Conservation (phyloP, 2,888 invertebrate genomes). For the Dynastes hyllus region DNA sequence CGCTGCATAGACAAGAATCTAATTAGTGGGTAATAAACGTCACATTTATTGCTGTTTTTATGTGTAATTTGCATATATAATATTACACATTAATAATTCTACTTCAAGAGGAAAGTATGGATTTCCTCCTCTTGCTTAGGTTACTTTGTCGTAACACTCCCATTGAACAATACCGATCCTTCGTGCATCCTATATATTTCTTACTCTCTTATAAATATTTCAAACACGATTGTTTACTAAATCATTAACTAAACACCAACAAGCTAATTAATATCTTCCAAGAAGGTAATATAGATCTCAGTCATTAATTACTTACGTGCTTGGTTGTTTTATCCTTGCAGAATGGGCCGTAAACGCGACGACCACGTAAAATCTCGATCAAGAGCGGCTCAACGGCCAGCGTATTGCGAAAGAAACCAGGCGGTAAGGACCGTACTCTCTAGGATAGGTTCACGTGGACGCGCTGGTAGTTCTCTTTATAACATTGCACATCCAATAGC, state of each 20-base stretch:
- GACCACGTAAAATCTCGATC: constrained; percentile 23
- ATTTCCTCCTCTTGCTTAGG: no score
- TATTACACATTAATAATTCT: no score
- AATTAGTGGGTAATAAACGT: no score
- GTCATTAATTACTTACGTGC: constrained; percentile 33
- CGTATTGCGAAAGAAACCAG: constrained; percentile 30
- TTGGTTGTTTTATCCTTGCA: constrained; percentile 10
- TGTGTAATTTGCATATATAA: no score
- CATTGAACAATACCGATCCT: no score
- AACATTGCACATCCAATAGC: constrained; percentile 57
- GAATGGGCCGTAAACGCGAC: constrained; percentile 33
- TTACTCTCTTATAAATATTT: background rate
- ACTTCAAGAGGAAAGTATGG: no score
- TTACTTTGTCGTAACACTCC: no score
- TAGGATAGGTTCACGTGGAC: constrained; percentile 34
- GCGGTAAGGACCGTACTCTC: constrained; percentile 23
- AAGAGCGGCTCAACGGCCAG: constrained; percentile 10
- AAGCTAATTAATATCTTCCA: constrained; percentile 31
- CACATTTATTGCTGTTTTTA: no score
- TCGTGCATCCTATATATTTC: no score
- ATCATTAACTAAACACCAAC: constrained; percentile 21
- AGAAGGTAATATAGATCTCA: constrained; percentile 37
- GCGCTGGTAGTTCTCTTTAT: constrained; percentile 39
- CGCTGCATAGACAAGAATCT: no score
- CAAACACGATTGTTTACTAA: constrained; percentile 20